phyloP scores from a whole-genome alignment of 2,888 invertebrate genomes.

The Lomographa bimaculata region DNA sequence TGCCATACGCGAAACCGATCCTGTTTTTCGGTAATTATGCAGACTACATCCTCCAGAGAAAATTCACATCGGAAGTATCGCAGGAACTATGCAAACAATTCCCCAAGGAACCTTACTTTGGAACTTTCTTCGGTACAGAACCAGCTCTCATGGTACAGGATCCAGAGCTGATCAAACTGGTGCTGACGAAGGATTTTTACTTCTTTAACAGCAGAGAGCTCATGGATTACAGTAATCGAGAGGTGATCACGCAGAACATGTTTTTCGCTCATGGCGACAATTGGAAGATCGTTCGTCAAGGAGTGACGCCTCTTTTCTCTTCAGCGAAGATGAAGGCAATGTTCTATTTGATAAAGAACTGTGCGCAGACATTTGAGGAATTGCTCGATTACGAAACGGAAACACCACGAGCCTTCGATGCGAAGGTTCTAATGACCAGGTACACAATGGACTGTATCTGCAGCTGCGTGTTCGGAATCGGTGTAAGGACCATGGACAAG shows the following conservation, averaged over 20 bases:
- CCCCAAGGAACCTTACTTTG: conserved; percentile 28
- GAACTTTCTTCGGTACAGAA: conserved; percentile 34
- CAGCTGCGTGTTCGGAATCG: conserved; percentile 45
- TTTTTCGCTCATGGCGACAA: conserved; percentile 40
- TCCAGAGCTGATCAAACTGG: conserved; percentile 40
- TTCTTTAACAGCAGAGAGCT: conserved; percentile 40
- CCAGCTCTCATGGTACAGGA: conserved; percentile 37
- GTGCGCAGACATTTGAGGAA: conserved; percentile 33
- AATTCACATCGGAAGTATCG: conserved; percentile 20
- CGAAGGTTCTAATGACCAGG: conserved; percentile 35
- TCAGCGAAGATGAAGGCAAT: conserved; percentile 44
- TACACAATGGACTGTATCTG: conserved; percentile 46
- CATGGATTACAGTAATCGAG: conserved; percentile 33
- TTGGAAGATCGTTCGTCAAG: conserved; percentile 43
- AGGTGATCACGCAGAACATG: conserved; percentile 37
- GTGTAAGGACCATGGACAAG: conserved; percentile 41
- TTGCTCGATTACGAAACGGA: conserved; percentile 31
- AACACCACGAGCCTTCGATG: conserved; percentile 26
- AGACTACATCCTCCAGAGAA: conserved; percentile 25
- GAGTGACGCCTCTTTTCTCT: conserved; percentile 41
- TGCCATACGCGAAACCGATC: conserved; percentile 31
- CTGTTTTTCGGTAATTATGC: conserved; percentile 38
- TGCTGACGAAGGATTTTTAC: conserved; percentile 43
- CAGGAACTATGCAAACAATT: conserved; percentile 28
- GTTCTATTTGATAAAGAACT: conserved; percentile 43